phyloP scores from a whole-genome alignment of 2,797 vertebrate species.

The Sardinella longiceps region DNA sequence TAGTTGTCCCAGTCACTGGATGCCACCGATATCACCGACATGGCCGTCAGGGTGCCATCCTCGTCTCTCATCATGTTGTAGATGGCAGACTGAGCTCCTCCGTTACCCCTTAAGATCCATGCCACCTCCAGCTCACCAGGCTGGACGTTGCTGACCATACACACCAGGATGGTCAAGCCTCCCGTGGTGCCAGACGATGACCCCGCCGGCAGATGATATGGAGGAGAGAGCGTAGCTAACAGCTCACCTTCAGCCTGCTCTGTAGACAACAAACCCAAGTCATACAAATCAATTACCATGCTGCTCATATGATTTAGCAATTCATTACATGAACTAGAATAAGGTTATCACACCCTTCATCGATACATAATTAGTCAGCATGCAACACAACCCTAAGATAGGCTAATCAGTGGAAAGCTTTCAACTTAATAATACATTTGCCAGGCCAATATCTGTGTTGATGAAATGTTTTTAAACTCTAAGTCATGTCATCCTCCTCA shows the following conservation, averaged over 20 bases:
- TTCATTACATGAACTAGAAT: not conserved
- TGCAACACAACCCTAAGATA: not conserved
- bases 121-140: conserved; percentile 67
- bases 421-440: not conserved
- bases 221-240: conserved; percentile 68
- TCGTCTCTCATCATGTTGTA: conserved; percentile 53
- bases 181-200: conserved; percentile 62
- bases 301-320: not conserved
- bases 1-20: conserved; percentile 71
- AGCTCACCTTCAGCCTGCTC: conserved; percentile 58
- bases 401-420: conserved; percentile 23
- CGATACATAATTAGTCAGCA: not conserved
- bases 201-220: conserved; percentile 72
- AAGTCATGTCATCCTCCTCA: not conserved
- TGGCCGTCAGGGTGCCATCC: conserved; percentile 45
- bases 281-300: not conserved
- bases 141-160: conserved; percentile 72
- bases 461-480: not conserved
- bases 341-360: not conserved
- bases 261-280: conserved; percentile 27
- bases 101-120: conserved; percentile 63
- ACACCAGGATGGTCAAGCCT: conserved; percentile 75
- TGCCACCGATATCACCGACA: conserved; percentile 67
- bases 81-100: conserved; percentile 30
- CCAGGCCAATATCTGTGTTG: not conserved